Evolutionary conservation across 2,797 vertebrate genomes (phyloP), one percentile per base, ranked within the genome.

Genomic region (Phoxinus dragarum): DNA sequence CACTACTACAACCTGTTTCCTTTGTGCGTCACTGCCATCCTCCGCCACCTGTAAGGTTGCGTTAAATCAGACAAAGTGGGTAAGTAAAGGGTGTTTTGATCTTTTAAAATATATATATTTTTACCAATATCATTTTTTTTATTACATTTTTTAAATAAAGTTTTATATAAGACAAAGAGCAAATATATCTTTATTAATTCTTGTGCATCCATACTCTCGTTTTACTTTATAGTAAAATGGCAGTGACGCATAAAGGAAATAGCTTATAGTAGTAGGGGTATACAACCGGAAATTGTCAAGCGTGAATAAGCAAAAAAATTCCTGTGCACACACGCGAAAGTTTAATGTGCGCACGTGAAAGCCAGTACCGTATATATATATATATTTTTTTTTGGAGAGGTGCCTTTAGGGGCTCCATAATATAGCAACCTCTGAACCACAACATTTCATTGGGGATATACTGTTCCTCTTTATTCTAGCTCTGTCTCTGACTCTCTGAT

Each of bases 381-480:
- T 56, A 9, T n/a, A 12, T 12, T 6, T 0, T 12, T 12, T 61
- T 61, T 27, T 61, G 11, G 8, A 23, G 9, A 56, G 8, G 21
- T 23, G 21, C 54, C 21, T 59, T 59, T 16, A 16, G 27, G 5
- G 12, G 27, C 61, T 27, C 5, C 6, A 1, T 27, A 14, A 79
- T 34, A 66, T 19, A 6, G 38, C 76, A 31, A 79, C 0, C n/a
- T 47, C 42, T 23, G 7, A 49, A 23, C 14, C 40, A 49, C 36
- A 16, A 67, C 2, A 80, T 52, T 16, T 66, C 17, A 21, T 67
- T 52, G 9, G 17, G 11, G 19, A 31, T 36, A 64, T 74, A 44
- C 36, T 56, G 49, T 81, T 80, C 54, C n/a, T 11, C 47, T 79
- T 14, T 61, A 47, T 79, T 31, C 16, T 21, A 64, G 68, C 64